These are phyloP conservation scores for Pedicia rivosa DNA, from an alignment of 2,888 invertebrate species.

Conservation along the genomic window DNA sequence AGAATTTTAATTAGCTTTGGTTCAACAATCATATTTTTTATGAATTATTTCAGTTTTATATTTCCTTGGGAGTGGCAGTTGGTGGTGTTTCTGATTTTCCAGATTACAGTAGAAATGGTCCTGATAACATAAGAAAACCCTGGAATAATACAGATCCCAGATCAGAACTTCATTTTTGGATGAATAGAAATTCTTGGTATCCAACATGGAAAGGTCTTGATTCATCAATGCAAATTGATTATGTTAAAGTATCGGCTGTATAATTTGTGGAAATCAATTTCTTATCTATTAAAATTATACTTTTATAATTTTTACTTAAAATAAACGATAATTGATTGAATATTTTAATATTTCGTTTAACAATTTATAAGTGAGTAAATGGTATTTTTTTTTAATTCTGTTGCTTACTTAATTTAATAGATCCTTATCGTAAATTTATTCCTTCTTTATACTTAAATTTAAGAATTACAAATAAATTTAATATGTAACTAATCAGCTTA, in stretches of 20 bases:
- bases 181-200: slow-evolving; percentile 43
- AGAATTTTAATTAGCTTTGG: no score
- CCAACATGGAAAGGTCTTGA: slow-evolving; percentile 47
- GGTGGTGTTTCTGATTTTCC: slow-evolving; percentile 60
- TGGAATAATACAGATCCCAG: slow-evolving; percentile 55
- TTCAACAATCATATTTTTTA: slow-evolving; percentile 5
- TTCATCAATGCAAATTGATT: slow-evolving; percentile 21
- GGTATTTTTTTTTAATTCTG: no score
- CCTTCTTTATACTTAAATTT: no score
- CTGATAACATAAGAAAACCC: slow-evolving; percentile 37
- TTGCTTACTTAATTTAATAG: no score
- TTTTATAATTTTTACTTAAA: no score
- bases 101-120: slow-evolving; percentile 28
- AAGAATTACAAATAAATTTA: no score
- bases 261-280: slow-evolving; percentile 13
- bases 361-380: no score
- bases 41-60: slow-evolving; percentile 43
- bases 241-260: slow-evolving; percentile 23
- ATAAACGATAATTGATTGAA: no score
- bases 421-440: no score
- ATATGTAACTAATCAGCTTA: no score
- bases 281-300: no score
- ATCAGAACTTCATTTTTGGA: slow-evolving; percentile 54
- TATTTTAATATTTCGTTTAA: no score
- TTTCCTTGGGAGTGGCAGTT: slow-evolving; percentile 61